Evolutionary conservation across 2,888 invertebrate genomes (phyloP).

Genomic region (Acanthosepion lycidas): DNA sequence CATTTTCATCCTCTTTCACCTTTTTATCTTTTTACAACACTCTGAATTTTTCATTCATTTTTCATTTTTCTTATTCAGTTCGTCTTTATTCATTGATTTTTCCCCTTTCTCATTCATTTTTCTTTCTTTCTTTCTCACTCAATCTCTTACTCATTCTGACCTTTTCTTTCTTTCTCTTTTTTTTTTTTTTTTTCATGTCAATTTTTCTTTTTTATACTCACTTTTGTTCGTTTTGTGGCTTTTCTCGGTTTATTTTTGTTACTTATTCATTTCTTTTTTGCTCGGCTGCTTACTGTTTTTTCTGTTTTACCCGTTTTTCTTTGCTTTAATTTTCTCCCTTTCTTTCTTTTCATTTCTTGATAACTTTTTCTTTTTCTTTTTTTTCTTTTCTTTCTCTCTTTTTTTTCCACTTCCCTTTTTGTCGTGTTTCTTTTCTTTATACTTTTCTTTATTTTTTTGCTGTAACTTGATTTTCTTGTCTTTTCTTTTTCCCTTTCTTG

Average conservation of each 20-base stretch:
- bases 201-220: too few species aligned
- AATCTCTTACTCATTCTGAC: too few species aligned
- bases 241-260: neutral
- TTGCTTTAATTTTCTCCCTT: neutral
- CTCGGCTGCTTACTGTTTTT: neutral
- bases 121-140: too few species aligned
- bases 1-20: neutral
- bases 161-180: neutral
- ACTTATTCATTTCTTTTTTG: too few species aligned
- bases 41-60: neutral
- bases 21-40: neutral
- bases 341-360: too few species aligned
- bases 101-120: too few species aligned
- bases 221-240: neutral
- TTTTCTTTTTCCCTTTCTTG: neutral
- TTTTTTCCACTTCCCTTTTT: too few species aligned
- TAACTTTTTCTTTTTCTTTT: too few species aligned
- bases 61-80: neutral
- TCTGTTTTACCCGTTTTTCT: neutral
- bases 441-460: too few species aligned
- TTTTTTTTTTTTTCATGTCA: neutral
- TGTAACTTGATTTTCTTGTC: neutral
- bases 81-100: neutral
- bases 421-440: too few species aligned
- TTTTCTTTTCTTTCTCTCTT: neutral